Percentiles rank a stretch among this genome's conserved stretches.
phyloP scores from a whole-genome alignment of 2,888 invertebrate genomes.

The Pteria penguin region DNA sequence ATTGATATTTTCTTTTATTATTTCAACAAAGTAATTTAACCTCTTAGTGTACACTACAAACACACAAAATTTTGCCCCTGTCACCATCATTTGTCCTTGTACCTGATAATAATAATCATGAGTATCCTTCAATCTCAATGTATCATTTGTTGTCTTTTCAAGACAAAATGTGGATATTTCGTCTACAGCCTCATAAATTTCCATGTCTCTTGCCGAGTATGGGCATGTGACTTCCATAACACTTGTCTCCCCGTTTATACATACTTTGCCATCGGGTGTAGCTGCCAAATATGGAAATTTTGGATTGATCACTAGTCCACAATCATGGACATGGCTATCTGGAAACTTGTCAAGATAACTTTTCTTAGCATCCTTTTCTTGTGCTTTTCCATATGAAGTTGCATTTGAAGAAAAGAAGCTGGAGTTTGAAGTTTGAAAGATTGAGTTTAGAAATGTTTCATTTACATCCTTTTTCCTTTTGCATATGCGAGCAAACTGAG shows the following conservation, averaged over 20 bases:
- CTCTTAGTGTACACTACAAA: not conserved
- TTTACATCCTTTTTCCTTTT: conserved; percentile 11
- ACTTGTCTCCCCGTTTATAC: conserved; percentile 22
- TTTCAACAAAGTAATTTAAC: too few species aligned
- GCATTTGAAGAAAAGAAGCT: conserved; percentile 23
- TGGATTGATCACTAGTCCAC: conserved; percentile 41
- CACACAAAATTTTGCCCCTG: not conserved
- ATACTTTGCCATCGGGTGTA: conserved; percentile 42
- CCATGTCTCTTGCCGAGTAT: conserved; percentile 20
- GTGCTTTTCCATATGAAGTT: conserved; percentile 22
- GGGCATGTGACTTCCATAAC: conserved; percentile 46
- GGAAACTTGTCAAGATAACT: conserved; percentile 28
- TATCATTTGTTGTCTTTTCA: not conserved
- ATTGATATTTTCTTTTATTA: too few species aligned
- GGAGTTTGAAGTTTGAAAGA: not conserved
- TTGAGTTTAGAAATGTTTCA: not conserved
- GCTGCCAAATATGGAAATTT: conserved; percentile 46
- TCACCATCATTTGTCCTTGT: conserved; percentile 8
- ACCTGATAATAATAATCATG: conserved; percentile 3
- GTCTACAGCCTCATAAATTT: not conserved
- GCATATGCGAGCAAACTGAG: conserved; percentile 10
- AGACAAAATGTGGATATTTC: not conserved
- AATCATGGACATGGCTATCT: conserved; percentile 41
- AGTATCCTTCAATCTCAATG: not conserved
- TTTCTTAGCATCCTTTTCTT: conserved; percentile 16